Base-by-base conservation (phyloP, 2,888 invertebrate genomes). In the Bellardia bayeri region DNA sequence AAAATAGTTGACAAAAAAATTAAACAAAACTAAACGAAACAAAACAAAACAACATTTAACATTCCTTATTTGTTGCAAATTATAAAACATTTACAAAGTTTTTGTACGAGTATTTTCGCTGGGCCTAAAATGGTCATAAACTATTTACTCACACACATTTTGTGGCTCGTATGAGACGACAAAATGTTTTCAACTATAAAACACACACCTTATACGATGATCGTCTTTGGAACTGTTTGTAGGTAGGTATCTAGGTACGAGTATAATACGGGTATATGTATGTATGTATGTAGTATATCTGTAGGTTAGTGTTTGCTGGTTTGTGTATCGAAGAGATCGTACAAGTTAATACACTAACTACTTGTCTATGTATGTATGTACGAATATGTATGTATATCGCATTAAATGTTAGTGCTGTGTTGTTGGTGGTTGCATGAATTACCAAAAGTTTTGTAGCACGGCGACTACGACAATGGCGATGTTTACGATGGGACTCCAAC, bases 21-120 rank as follows among this genome's bases (percentile, higher is more conserved):
- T 61, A 42, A 68, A 69, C 30, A 42, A 74, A 74, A 84, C 33
- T 14, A 37, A 83, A 82, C 37, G 11, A 80, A 40, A 76, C 64
- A 45, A 58, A 84, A 61, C 58, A 61, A 72, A 74, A 80, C 83
- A 75, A 56, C 76, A 78, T 81, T 85, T 75, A 79, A 79, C 74
- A 87, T 85, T 85, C 87, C 87, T 87, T 87, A 85, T 87, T 85
- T 85, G 87, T 79, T 58, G 72, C 85, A 87, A 86, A 86, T 85
- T 85, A 81, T 85, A 81, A 83, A 85, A 81, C 63, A 85, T 81
- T 85, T 85, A 81, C 80, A 81, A 81, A 74, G 63, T 54, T 81
- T 76, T 84, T 84, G 37, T 82, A 49, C 66, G 45, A 64, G 56
- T 82, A 82, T 58, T 68, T 40, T 14, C 45, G 40, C 14, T 58